A percentile compares a stretch with the other conserved stretches of the same genome.
phyloP scores from a whole-genome alignment of 2,113 vertebrate genomes.

The Phaethon lepturus region DNA sequence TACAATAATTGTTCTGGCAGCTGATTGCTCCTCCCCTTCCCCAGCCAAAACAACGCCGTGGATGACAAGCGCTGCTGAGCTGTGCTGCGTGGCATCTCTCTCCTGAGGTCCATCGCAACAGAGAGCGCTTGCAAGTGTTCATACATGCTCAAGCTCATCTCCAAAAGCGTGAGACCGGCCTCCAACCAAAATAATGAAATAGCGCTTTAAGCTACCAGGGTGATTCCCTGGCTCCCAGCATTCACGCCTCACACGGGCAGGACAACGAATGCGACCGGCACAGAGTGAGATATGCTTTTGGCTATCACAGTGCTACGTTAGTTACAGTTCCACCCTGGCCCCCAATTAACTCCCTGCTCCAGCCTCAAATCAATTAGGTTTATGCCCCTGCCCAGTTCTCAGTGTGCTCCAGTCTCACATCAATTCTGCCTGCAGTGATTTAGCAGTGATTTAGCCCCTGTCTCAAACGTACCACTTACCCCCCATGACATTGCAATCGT shows the following conservation, averaged over 20 bases:
- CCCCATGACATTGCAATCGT: conserved; percentile 64
- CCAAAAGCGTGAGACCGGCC: rapidly evolving
- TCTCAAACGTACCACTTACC: conserved; percentile 66
- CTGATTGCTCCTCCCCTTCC: neutral
- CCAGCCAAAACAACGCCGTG: neutral
- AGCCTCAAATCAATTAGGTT: conserved; percentile 74
- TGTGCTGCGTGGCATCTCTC: neutral
- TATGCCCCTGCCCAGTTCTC: conserved; percentile 70
- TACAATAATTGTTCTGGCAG: neutral
- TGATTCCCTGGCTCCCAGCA: neutral
- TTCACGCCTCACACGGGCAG: neutral
- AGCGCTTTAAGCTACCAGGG: rapidly evolving
- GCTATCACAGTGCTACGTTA: conserved; percentile 51
- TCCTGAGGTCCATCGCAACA: rapidly evolving
- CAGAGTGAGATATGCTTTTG: conserved; percentile 60
- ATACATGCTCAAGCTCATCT: neutral
- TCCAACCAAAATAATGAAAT: neutral
- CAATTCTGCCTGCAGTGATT: conserved; percentile 73
- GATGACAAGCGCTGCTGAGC: neutral
- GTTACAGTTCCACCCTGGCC: conserved; percentile 69
- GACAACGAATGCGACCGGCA: rapidly evolving
- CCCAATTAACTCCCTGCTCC: conserved; percentile 68
- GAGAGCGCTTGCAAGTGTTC: neutral
- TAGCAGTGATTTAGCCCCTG: conserved; percentile 72
- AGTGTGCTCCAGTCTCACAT: conserved; percentile 66